Evolutionary conservation across 2,797 vertebrate genomes (phyloP), one percentile per base, ranked within the genome.

Genomic region (Paramormyrops hopkinsi): DNA sequence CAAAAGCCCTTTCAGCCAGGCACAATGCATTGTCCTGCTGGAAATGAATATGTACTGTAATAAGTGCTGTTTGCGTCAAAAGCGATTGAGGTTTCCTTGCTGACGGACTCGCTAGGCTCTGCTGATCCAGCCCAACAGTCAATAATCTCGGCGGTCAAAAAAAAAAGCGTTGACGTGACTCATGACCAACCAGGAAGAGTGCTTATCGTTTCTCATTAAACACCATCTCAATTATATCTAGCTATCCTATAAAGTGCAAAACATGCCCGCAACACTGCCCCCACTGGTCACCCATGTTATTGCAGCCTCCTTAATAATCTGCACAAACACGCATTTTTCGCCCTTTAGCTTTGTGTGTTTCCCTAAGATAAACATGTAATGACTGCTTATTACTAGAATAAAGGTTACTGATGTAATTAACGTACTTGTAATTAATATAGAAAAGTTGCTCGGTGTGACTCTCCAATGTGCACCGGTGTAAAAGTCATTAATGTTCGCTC

Each of bases 191-290:
- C 29, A 19, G 12, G 12, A 22, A 51, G 87, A 48, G 9, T 11
- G 41, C 17, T 73, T 48, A 88, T 88, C 29, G 14, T 56, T 86
- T 56, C n/a, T 86, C 50, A 33, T 86, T 41, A 88, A 87, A 22
- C 37, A 44, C 73, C 19, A 46, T 79, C 73, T 46, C 37, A 17
- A 8, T 73, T 37, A 79, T 46, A 79, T 79, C 14, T 46, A 79
- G 17, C 73, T 46, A 46, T 46, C 37, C 17, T 46, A 46, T n/a
- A 48, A 84, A 14, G 2, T 37, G 51, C 17, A 44, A 86, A 37
- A 86, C 50, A 3, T 62, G 33, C 86, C 86, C 2, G 5, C 59
- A 48, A 50, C n/a, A 69, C 41, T 69, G 59, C 59, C 41, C 59
- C 59, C 4, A 17, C 5, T 48, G 87, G 59, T 29, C 62, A 88